Evolutionary conservation across 2,797 vertebrate genomes (phyloP).

Genomic region (Sciurus carolinensis): DNA sequence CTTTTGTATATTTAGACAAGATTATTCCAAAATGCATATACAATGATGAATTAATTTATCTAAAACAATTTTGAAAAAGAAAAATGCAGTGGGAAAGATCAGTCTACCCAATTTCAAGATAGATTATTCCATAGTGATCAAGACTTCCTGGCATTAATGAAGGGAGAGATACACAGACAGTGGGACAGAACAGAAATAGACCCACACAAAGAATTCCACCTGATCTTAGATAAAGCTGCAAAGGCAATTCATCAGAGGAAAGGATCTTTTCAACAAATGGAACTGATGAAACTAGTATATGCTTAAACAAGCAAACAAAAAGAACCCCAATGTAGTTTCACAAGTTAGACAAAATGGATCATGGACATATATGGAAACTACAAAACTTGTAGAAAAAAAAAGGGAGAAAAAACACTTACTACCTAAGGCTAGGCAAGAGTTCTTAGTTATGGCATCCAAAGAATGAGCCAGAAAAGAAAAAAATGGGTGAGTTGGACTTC

Average conservation of each 20-base stretch:
- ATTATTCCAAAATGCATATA: too few species aligned
- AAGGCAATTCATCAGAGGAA: background rate
- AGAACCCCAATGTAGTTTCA: background rate
- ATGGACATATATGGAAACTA: background rate
- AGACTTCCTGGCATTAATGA: background rate
- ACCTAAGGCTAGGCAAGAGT: background rate
- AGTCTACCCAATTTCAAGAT: background rate
- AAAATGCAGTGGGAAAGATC: background rate
- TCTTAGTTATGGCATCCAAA: background rate
- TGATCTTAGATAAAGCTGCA: background rate
- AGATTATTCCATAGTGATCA: background rate
- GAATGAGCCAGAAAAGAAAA: background rate
- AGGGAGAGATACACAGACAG: background rate
- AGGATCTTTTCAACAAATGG: too few species aligned
- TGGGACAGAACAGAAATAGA: background rate
- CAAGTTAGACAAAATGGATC: background rate
- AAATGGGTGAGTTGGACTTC: background rate
- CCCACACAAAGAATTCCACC: background rate
- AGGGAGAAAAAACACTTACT: background rate
- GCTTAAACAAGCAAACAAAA: background rate
- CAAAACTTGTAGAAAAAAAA: background rate
- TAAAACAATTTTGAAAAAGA: constrained; percentile 9
- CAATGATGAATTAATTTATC: too few species aligned
- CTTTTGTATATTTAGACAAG: background rate
- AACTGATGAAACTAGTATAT: background rate